Percentiles rank a stretch among this genome's conserved stretches.
These are phyloP conservation scores for Eutrigla gurnardus DNA, from an alignment of 2,797 vertebrate genomes.

Conservation along the genomic window DNA sequence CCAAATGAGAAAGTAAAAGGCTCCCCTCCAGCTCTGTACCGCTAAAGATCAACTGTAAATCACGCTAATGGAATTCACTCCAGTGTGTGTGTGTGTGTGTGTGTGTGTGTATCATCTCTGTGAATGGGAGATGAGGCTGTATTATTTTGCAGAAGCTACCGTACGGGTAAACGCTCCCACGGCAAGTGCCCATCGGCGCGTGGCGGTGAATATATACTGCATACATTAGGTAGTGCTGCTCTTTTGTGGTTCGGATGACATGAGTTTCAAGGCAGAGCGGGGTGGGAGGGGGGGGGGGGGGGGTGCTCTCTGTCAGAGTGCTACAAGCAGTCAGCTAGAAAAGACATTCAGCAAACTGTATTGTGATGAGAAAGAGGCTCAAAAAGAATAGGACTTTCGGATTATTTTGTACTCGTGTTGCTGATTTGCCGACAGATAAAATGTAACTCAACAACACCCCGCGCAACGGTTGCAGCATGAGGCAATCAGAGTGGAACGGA, in stretches of 20 bases:
- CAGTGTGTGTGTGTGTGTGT: conserved; percentile 20
- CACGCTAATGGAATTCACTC: conserved; percentile 50
- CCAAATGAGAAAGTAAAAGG: conserved; percentile 63
- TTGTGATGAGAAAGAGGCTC: not conserved
- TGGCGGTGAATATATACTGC: conserved; percentile 51
- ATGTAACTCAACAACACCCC: conserved; percentile 19
- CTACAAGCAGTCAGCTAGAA: conserved; percentile 2
- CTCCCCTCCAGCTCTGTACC: conserved; percentile 42
- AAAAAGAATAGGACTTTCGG: conserved; percentile 12
- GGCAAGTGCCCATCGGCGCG: conserved; percentile 30
- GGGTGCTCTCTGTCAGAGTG: not conserved
- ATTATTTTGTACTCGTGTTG: conserved; percentile 17
- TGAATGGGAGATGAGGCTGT: conserved; percentile 48
- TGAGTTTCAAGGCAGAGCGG: conserved; percentile 1
- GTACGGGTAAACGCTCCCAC: conserved; percentile 32
- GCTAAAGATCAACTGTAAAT: conserved; percentile 67
- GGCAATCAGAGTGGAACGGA: conserved; percentile 1
- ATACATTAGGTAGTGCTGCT: conserved; percentile 32
- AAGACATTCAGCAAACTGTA: conserved; percentile 10
- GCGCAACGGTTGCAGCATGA: conserved; percentile 37
- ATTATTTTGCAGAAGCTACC: conserved; percentile 53
- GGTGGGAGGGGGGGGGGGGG: not conserved
- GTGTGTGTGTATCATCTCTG: conserved; percentile 18
- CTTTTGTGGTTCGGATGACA: conserved; percentile 25
- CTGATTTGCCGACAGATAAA: conserved; percentile 15